phyloP scores from a whole-genome alignment of 2,113 vertebrate genomes.

The Leiothrix lutea region DNA sequence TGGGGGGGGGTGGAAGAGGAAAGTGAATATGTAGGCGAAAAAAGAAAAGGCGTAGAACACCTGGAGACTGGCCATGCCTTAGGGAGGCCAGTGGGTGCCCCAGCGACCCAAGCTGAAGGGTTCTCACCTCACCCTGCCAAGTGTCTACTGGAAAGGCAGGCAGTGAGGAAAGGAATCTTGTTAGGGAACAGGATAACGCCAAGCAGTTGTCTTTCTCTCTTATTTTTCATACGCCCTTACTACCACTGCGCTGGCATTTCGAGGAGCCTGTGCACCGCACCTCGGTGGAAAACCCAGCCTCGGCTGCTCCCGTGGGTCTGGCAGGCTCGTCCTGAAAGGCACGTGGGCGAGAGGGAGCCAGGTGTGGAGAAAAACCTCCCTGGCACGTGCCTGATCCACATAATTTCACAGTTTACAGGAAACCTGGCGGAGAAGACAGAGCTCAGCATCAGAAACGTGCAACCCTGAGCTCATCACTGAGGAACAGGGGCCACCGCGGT shows the following conservation, averaged over 20 bases:
- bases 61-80: not conserved
- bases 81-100: not conserved
- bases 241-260: not conserved
- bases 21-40: not conserved
- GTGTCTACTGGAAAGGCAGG: not conserved
- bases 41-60: not conserved
- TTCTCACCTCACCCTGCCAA: not conserved
- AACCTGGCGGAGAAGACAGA: not conserved
- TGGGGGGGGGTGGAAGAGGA: not conserved
- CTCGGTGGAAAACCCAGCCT: not conserved
- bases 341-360: rapidly evolving
- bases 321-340: not conserved
- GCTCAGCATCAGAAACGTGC: not conserved
- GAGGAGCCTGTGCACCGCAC: not conserved
- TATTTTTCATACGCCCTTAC: not conserved
- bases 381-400: not conserved
- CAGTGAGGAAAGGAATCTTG: not conserved
- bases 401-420: not conserved
- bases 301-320: not conserved
- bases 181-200: not conserved
- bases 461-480: not conserved
- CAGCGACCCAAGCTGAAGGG: not conserved
- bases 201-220: not conserved
- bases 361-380: not conserved
- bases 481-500: not conserved